These are phyloP conservation scores for Todiramphus chloris DNA, from an alignment of 2,113 vertebrate species.

Conservation along the genomic window DNA sequence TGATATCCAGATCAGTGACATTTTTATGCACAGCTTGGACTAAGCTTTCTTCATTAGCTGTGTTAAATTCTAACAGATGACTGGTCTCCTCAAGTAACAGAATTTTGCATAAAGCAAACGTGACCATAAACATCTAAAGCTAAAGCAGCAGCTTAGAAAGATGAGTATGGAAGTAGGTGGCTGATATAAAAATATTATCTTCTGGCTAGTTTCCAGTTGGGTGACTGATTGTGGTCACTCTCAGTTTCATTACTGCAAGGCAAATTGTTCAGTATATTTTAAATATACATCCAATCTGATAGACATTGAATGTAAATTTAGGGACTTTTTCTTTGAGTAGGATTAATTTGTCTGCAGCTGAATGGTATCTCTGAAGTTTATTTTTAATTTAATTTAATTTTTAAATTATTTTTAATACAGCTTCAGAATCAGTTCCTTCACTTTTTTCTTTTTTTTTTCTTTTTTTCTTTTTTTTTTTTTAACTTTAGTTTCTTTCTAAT, in stretches of 20 bases:
- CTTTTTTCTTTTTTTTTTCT: too few species aligned
- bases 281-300: neutral
- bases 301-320: neutral
- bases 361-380: neutral
- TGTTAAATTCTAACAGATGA: neutral
- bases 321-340: neutral
- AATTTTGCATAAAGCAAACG: neutral
- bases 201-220: neutral
- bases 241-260: neutral
- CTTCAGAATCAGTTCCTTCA: neutral
- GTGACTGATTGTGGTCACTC: neutral
- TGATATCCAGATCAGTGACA: neutral
- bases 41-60: neutral
- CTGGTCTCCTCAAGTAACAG: neutral
- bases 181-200: conserved; percentile 2
- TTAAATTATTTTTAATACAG: neutral
- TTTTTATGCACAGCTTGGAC: neutral
- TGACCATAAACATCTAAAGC: neutral
- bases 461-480: neutral
- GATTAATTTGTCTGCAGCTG: neutral
- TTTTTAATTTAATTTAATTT: too few species aligned
- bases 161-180: neutral
- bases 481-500: neutral
- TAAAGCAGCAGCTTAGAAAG: neutral
- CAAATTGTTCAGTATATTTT: neutral